A percentile compares a stretch with the other conserved stretches of the same genome.
Evolutionary conservation across 2,888 invertebrate species (phyloP).

Genomic region (Protodeltote pygarga): DNA sequence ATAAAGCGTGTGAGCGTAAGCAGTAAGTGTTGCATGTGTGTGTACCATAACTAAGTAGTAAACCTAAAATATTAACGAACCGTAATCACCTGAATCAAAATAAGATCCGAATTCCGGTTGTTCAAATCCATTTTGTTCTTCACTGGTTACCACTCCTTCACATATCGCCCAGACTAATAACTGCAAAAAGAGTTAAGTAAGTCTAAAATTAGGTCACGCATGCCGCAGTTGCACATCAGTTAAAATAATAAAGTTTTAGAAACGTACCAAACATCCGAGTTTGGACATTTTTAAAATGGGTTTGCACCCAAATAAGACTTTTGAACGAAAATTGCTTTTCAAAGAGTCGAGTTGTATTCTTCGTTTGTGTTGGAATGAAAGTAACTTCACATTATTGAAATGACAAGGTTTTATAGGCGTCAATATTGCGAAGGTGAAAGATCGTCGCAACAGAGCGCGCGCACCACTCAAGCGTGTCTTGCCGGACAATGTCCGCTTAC

Average conservation of each 20-base stretch:
- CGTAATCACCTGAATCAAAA: constrained; percentile 76
- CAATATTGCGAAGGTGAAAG: constrained; percentile 86
- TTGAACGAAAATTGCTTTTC: constrained; percentile 62
- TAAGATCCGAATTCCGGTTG: constrained; percentile 86
- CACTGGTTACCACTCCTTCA: constrained; percentile 70
- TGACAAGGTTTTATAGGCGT: constrained; percentile 86
- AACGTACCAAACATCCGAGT: constrained; percentile 77
- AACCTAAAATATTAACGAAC: constrained; percentile 52
- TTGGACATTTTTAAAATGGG: constrained; percentile 76
- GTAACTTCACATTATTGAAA: constrained; percentile 83
- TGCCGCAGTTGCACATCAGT: neutral
- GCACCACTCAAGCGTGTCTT: constrained; percentile 81
- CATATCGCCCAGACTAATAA: constrained; percentile 78
- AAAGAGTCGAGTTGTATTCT: constrained; percentile 74
- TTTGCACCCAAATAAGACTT: constrained; percentile 71
- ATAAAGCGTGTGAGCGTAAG: constrained; percentile 53
- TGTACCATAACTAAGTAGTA: neutral
- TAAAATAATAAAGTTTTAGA: constrained; percentile 20
- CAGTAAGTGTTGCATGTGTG: constrained; percentile 17
- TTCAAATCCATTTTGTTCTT: constrained; percentile 79
- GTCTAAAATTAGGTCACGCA: neutral
- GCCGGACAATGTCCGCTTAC: constrained; percentile 84
- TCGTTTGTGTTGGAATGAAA: constrained; percentile 82
- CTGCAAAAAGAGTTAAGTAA: constrained; percentile 67
- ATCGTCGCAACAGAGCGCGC: constrained; percentile 82